Evolutionary conservation across 1,140 invertebrate species (phyloP).

Genomic region (Calycopis cecrops): DNA sequence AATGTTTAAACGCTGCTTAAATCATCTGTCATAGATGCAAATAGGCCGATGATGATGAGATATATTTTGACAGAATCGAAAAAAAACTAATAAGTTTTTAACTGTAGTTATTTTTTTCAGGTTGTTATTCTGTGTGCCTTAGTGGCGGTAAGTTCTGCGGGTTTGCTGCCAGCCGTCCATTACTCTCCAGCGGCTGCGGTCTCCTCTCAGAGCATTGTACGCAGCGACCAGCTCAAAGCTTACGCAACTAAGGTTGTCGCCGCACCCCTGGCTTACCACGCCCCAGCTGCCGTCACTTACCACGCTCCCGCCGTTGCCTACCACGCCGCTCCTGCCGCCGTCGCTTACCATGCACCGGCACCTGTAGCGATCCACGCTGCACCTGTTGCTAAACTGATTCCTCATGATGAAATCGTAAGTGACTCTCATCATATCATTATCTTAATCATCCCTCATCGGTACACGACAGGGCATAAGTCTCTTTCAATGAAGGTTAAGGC

Average conservation of each 20-base stretch:
- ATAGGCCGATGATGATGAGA: too few relatives aligned
- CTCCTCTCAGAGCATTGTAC: conserved; percentile 37
- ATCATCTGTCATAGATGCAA: too few relatives aligned
- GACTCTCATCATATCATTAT: not conserved
- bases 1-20: too few relatives aligned
- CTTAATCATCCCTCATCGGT: too few relatives aligned
- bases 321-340: conserved; percentile 3
- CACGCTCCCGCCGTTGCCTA: conserved; percentile 18
- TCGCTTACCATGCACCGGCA: conserved; percentile 5
- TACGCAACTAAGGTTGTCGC: conserved; percentile 15
- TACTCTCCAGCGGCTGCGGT: conserved; percentile 34
- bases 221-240: conserved; percentile 27
- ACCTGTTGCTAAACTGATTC: conserved; percentile 31
- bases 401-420: conserved; percentile 45
- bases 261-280: conserved; percentile 5
- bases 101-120: conserved; percentile 23
- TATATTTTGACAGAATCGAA: too few relatives aligned
- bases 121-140: conserved; percentile 38
- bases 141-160: conserved; percentile 40
- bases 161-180: conserved; percentile 32
- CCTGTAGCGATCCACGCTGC: conserved; percentile 8
- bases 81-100: too few relatives aligned
- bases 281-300: conserved; percentile 27
- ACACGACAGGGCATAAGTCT: too few relatives aligned
- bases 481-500: too few relatives aligned